A percentile compares a stretch with the other conserved stretches of the same genome.
Evolutionary conservation across 2,113 vertebrate genomes (phyloP).

Genomic region (Cettia cetti): DNA sequence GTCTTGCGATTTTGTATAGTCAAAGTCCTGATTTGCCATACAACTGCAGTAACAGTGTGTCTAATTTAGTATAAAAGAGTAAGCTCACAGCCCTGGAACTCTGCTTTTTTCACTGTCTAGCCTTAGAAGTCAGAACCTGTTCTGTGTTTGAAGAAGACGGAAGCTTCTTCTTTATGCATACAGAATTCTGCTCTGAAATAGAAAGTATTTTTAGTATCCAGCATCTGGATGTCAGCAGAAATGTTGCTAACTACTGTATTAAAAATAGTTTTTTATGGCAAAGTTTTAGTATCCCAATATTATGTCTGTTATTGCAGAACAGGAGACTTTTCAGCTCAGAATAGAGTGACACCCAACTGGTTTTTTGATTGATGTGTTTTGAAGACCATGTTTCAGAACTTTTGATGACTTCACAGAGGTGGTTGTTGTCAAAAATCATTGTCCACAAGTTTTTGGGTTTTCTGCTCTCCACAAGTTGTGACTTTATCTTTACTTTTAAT

Average conservation of each 20-base stretch:
- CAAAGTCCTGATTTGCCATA: neutral
- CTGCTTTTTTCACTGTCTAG: neutral
- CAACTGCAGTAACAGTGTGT: neutral
- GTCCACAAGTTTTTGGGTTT: neutral
- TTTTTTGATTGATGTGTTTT: neutral
- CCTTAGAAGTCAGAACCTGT: neutral
- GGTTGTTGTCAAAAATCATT: neutral
- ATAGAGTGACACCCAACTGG: neutral
- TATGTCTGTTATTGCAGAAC: neutral
- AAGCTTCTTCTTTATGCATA: neutral
- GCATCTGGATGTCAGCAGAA: neutral
- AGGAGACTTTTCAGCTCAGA: neutral
- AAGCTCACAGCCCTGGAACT: neutral
- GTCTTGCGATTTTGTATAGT: neutral
- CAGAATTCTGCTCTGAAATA: neutral
- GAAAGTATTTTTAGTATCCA: conserved; percentile 24
- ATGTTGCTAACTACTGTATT: neutral
- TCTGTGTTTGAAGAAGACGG: neutral
- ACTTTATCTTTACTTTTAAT: neutral
- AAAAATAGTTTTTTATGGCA: neutral
- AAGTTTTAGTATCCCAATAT: neutral
- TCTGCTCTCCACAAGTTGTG: neutral
- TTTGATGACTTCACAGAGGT: neutral
- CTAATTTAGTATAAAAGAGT: neutral
- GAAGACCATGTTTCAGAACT: neutral